Base-by-base conservation (phyloP, 2,888 invertebrate species). In the Cartodere bifasciata region DNA sequence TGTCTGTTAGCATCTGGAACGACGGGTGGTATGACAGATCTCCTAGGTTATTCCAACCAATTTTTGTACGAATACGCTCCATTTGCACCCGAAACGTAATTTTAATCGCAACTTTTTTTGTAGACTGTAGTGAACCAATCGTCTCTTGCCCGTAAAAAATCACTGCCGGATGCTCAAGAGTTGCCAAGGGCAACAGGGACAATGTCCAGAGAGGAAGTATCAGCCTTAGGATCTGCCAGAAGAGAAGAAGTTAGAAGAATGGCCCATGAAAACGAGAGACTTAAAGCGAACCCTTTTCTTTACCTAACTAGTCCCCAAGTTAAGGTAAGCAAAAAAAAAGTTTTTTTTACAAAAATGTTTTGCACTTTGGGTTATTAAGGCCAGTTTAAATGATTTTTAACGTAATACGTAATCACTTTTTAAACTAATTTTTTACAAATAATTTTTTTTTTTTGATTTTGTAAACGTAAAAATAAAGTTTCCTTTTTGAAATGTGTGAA, bases 271-370 rank as follows among this genome's bases (percentile, higher is more conserved):
- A 74, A 81, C 44, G 92, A 94, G 64, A 76, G 87, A 62, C 76
- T 91, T 48, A 74, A 87, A 60, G 88, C 88, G 56, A 94, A 94
- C 68, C 94, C 94, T 52, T 72, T 95, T 53, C 76, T 94, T 52
- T 92, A 91, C 65, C 72, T 95, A 63, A 81, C 88, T 75, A 91
- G 90, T 81, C 94, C 94, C 56, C 85, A 88, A 73, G 86, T 94
- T 50, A 88, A 90, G 85, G 92, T 92, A 65, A 66, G 25, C 11
- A 23, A 28, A 17, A 17, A 6, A 17, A 17, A 17, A 17, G 20
- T 17, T 17, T 17, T 17, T 6, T 17, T 9, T 9, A 17, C 20
- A 17, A 17, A 17, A 17, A 17, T 17, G n/a, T 7, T 17, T 17
- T 17, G n/a, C 6, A 6, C 20, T 7, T 6, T 7, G 6, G n/a